Base-by-base conservation (phyloP, 2,888 invertebrate genomes). In the Fragum fragum region DNA sequence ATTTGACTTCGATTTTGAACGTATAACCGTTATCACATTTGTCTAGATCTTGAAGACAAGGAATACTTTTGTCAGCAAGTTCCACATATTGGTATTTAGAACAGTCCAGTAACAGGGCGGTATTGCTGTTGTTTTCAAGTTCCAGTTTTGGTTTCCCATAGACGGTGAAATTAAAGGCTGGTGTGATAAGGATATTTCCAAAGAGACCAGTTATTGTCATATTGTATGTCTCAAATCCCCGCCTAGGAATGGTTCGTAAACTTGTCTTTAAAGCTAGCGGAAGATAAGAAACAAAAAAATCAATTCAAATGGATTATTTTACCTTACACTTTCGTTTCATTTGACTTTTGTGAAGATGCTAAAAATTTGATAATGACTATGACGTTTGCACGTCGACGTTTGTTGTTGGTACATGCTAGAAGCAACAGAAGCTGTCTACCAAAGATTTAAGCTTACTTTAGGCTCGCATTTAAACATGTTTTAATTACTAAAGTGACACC, bases 11-110 rank as follows among this genome's bases (percentile, higher is more conserved):
- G 9, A 91, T 66, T 42, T 83, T 85, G 47, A 89, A 81, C 47
- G 90, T 91, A 32, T 90, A 89, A 0, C 89, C 90, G 23, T 86
- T 83, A 1, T 74, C 70, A 69, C 91, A 91, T 3, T 79, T 72
- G 14, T 77, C 75, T 57, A 91, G 57, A 66, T 89, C 85, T 72
- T 89, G 84, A 1, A 91, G 69, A 53, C 91, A 91, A 11, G 88
- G 87, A 26, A 90, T 77, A 0, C 88, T 88, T 28, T 78, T 81
- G 53, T 85, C 83, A 2, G 85, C 83, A 16, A 90, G 78, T 72
- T 90, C 90, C 3, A 90, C 85, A 75, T 88, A 89, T 39, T 90
- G 88, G 1, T 87, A 81, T 55, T 85, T 70, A 14, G 76, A 59
- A 3, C 83, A 81, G 71, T 89, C 79, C 1, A 90, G 78, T 1